Evolutionary conservation across 2,888 invertebrate species (phyloP), one percentile per base, ranked within the genome.

Genomic region (Congeria kusceri): DNA sequence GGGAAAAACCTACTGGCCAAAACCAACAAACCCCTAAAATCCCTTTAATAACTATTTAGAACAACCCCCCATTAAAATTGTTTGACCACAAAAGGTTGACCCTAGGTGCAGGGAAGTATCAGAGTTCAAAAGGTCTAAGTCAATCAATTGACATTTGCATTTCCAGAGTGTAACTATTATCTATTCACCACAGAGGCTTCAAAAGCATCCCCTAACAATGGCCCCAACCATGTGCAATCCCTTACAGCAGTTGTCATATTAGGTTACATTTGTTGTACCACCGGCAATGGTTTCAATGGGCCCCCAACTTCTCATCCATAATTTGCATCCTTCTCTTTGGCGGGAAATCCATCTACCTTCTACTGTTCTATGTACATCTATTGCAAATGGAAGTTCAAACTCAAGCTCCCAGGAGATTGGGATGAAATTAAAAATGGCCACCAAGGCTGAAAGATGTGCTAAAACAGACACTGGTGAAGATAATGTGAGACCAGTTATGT

Each of bases 81-180:
- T 53, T 23, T 53, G 53, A 53, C 53, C 53, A 53, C 53, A 53
- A 72, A 72, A 72, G 74, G 28, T 67, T 77, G 71, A 68, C 80
- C 80, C 58, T 68, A 58, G 58, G 67, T 80, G 76, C 67, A 80
- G 71, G 39, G 62, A 69, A 46, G 73, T 72, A 79, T 63, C 69
- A 69, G 46, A 71, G 82, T 78, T 83, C 82, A 83, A 79, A 76
- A 83, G 82, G 82, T 83, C 78, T 70, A 53, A 46, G 46, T 76
- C 74, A 65, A 79, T 78, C 73, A 79, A 64, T 71, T 72, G 63
- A 57, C 70, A 69, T 67, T 78, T 74, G 61, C 56, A 75, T 70
- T 75, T 83, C 72, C 63, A 49, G 58, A 64, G 67, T 83, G 73
- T 83, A 82, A 82, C 82, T 76, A 75, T 78, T 78, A 80, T 80